Conservation (phyloP, 53 echinoderm and acorn worm species). For the Arbacia lixula region DNA sequence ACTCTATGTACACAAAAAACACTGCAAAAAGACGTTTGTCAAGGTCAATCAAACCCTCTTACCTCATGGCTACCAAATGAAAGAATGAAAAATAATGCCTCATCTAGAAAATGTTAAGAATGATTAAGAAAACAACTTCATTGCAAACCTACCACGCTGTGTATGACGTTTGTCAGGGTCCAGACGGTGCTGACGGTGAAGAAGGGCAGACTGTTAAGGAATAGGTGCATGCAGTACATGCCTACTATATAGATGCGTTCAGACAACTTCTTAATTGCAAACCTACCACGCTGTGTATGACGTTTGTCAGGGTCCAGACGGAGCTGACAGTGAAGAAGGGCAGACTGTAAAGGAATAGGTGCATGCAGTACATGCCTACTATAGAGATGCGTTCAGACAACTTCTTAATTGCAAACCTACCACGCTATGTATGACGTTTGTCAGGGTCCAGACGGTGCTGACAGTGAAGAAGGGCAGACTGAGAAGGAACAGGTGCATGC, state of each 20-base stretch:
- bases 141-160: conserved; percentile 74
- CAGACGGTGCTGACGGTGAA: conserved; percentile 53
- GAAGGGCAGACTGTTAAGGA: conserved; percentile 80
- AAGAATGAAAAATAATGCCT: not conserved
- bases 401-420: conserved; percentile 62
- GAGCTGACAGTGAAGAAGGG: conserved; percentile 79
- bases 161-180: conserved; percentile 79
- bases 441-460: conserved; percentile 84
- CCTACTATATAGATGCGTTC: conserved; percentile 43
- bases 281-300: conserved; percentile 85
- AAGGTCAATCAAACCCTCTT: too few species aligned
- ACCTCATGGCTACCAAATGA: too few species aligned
- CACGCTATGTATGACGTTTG: conserved; percentile 79
- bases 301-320: conserved; percentile 89
- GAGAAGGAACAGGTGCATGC: conserved; percentile 78
- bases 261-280: too few species aligned
- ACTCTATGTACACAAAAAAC: too few species aligned
- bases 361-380: conserved; percentile 70
- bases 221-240: conserved; percentile 71
- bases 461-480: conserved; percentile 83
- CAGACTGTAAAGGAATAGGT: conserved; percentile 80
- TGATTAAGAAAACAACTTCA: not conserved
- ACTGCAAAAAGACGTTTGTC: too few species aligned
- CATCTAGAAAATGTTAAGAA: not conserved
- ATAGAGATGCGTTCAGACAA: not conserved